These are phyloP conservation scores for Falco punctatus DNA, from an alignment of 2,113 vertebrate genomes.

Conservation along the genomic window DNA sequence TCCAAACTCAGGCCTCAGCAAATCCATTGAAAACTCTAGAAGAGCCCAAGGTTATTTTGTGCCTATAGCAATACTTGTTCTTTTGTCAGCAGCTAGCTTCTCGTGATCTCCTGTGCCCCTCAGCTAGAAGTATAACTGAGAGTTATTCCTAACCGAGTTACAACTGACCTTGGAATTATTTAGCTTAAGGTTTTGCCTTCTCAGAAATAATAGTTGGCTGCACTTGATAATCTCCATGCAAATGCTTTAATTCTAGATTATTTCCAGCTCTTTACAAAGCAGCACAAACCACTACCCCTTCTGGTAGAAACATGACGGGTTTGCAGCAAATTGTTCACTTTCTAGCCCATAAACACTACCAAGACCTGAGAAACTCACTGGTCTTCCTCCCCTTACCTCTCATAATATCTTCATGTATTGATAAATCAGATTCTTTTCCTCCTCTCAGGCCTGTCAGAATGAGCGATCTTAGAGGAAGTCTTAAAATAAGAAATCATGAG, in stretches of 20 bases:
- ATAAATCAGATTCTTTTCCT: background rate
- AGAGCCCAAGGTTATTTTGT: background rate
- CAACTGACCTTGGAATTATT: constrained; percentile 3
- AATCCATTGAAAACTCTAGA: background rate
- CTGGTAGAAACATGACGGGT: background rate
- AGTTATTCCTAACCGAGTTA: background rate
- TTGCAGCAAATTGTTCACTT: background rate
- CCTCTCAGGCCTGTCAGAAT: background rate
- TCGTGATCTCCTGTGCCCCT: background rate
- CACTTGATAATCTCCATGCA: background rate
- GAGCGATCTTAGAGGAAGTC: background rate
- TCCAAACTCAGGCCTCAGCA: background rate
- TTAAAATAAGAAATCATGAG: background rate
- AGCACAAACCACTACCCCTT: background rate
- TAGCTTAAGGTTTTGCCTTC: background rate
- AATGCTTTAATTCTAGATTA: background rate
- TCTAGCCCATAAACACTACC: background rate
- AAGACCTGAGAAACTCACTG: background rate
- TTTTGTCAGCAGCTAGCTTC: background rate
- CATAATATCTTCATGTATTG: background rate
- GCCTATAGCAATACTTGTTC: background rate
- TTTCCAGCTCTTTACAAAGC: background rate
- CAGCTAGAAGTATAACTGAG: background rate
- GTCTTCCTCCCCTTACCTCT: background rate
- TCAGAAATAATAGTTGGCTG: background rate